These are phyloP conservation scores for Acanthurus leucopareius DNA, from an alignment of 2,797 vertebrate genomes.

Conservation along the genomic window DNA sequence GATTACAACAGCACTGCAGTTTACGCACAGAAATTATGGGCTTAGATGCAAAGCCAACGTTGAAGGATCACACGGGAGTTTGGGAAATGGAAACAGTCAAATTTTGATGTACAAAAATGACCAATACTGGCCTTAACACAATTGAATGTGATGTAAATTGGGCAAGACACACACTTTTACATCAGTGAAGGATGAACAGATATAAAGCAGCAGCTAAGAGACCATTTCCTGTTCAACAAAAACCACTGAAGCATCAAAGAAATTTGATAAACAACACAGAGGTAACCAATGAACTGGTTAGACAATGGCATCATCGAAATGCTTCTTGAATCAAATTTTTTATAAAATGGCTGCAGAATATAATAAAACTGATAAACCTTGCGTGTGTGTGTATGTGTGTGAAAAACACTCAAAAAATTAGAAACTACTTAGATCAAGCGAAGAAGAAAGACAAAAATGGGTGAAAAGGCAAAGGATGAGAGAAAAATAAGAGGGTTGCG, in stretches of 20 bases:
- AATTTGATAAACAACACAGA: not conserved
- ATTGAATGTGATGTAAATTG: not conserved
- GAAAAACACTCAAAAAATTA: slow-evolving; percentile 27
- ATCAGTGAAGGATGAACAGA: not conserved
- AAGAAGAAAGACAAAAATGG: not conserved
- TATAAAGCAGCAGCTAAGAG: not conserved
- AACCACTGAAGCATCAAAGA: not conserved
- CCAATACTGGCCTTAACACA: not conserved
- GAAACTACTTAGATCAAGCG: slow-evolving; percentile 7
- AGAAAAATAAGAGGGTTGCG: slow-evolving; percentile 18
- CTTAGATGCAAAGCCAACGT: not conserved
- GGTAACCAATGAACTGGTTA: not conserved
- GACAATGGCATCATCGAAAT: slow-evolving; percentile 12
- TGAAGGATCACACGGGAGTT: not conserved
- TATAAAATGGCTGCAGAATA: slow-evolving; percentile 9
- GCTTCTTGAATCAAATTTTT: slow-evolving; percentile 46
- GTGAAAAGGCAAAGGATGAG: slow-evolving; percentile 14
- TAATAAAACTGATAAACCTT: slow-evolving; percentile 34
- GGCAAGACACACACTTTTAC: not conserved
- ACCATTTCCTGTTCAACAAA: not conserved
- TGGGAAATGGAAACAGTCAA: not conserved
- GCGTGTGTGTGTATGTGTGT: slow-evolving; percentile 4
- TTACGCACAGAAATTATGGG: not conserved
- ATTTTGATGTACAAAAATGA: not conserved
- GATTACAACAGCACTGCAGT: not conserved